A percentile compares a stretch with the other conserved stretches of the same genome.
Conservation (phyloP, 1,140 invertebrate genomes). For the Trichogramma pretiosum region DNA sequence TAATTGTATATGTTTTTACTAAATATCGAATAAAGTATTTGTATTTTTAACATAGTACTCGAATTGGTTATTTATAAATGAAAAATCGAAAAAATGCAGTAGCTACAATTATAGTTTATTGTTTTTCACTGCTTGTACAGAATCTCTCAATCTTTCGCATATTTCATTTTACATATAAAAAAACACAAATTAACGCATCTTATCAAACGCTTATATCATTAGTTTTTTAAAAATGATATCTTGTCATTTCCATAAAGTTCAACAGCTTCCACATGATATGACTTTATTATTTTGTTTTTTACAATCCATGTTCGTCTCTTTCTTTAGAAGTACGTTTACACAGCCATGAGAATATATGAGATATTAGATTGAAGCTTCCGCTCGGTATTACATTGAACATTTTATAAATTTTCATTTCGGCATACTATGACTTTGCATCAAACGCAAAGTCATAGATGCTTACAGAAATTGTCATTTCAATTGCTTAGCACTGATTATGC, state of each 20-base stretch:
- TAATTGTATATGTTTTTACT: conserved; percentile 13
- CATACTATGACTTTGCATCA: conserved; percentile 6
- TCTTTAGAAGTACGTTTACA: conserved; percentile 35
- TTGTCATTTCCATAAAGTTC: too few relatives aligned
- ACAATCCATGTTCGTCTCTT: too few relatives aligned
- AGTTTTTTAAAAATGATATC: too few relatives aligned
- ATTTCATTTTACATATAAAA: conserved; percentile 12
- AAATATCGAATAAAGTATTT: conserved; percentile 10
- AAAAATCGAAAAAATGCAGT: not conserved
- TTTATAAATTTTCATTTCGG: too few relatives aligned
- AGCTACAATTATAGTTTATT: conserved; percentile 24
- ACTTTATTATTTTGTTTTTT: too few relatives aligned
- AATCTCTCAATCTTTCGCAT: conserved; percentile 1
- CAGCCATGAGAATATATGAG: conserved; percentile 31
- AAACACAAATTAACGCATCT: too few relatives aligned
- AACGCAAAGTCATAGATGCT: conserved; percentile 11
- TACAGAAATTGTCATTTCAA: too few relatives aligned
- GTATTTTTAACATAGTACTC: conserved; percentile 1
- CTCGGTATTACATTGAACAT: not conserved
- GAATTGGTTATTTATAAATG: not conserved
- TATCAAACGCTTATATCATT: too few relatives aligned
- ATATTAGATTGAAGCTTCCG: conserved; percentile 10
- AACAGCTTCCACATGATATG: too few relatives aligned
- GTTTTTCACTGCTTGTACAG: conserved; percentile 25
- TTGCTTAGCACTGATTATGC: conserved; percentile 9